Evolutionary conservation across 2,888 invertebrate genomes (phyloP), one percentile per base, ranked within the genome.

Genomic region (Epistrophe grossulariae): DNA sequence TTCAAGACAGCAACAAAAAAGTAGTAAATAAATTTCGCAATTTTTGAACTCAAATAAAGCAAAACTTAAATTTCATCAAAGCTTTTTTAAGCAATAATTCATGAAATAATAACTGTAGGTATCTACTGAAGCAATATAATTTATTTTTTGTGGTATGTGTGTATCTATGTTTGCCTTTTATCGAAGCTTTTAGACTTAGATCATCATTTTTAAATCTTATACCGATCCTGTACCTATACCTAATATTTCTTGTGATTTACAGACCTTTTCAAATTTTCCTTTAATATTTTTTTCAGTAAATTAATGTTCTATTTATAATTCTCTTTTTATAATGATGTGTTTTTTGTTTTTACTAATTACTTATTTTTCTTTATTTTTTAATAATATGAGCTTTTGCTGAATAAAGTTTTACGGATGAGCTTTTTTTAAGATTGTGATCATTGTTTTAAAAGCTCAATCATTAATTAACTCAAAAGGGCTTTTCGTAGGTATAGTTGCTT

Each of bases 11-110:
- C 3, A 15, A 15, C 4, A 8, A 15, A 15, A 73, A 80, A 60
- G 74, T 70, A 40, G 64, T 57, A 59, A 79, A 55, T 55, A n/a
- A 81, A 78, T 84, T 84, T 84, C 84, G 84, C 84, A 84, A 81
- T 38, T 62, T 55, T 45, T 35, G 11, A 57, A 35, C 35, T 55
- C 57, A 15, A 40, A 52, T 48, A 24, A 1, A 74, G 79, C 62
- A 50, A 68, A 64, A 72, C 40, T 43, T 50, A 72, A 35, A 71
- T 71, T 83, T 50, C 52, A 55, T n/a, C n/a, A 38, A 66, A 71
- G 72, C 24, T 59, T 77, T 24, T 84, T 73, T 76, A 60, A 80
- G 72, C 71, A 84, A 72, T 76, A 64, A n/a, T 55, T 64, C 45
- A 70, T 70, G 50, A 9, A 70, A 40, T 70, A 62, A 43, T 64